Conservation (phyloP, 37 sponge, comb jelly and placozoan genomes). For the Theonella swinhoei region DNA sequence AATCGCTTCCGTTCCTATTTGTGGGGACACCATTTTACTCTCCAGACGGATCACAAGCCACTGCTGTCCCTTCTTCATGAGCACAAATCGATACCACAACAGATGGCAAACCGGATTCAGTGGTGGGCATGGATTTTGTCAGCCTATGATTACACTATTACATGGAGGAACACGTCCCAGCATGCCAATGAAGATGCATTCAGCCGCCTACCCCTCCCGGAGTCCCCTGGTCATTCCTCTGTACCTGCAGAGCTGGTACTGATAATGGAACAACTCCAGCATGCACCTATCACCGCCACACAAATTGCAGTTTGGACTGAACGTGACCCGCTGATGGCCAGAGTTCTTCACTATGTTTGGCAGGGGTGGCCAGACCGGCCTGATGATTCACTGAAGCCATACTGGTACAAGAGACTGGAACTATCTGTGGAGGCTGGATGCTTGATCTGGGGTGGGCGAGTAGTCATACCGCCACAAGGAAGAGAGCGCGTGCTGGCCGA, state of each 20-base stretch:
- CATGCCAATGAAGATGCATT: constrained; percentile 9
- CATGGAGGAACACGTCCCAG: not conserved
- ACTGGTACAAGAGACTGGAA: not conserved
- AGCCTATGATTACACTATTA: not conserved
- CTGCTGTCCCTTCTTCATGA: not conserved
- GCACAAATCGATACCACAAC: not conserved
- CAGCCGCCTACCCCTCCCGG: constrained; percentile 25
- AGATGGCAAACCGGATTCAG: constrained; percentile 4
- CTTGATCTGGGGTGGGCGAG: not conserved
- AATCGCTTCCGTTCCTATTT: constrained; percentile 5
- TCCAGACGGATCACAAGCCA: constrained; percentile 37
- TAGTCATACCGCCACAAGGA: constrained; percentile 6
- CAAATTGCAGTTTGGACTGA: constrained; percentile 8
- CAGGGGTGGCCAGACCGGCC: constrained; percentile 13
- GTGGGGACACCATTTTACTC: constrained; percentile 8
- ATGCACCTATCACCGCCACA: constrained; percentile 9
- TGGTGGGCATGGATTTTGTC: constrained; percentile 14
- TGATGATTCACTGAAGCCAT: not conserved
- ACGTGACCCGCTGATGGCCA: constrained; percentile 3
- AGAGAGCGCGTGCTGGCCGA: not conserved
- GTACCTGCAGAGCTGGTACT: not conserved
- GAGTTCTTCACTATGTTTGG: constrained; percentile 6
- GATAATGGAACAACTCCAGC: not conserved
- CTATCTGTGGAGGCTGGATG: not conserved
- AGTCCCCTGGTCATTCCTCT: not conserved